These are phyloP conservation scores for Azorinus chamasolen DNA, from an alignment of 2,888 invertebrate species.

Conservation along the genomic window DNA sequence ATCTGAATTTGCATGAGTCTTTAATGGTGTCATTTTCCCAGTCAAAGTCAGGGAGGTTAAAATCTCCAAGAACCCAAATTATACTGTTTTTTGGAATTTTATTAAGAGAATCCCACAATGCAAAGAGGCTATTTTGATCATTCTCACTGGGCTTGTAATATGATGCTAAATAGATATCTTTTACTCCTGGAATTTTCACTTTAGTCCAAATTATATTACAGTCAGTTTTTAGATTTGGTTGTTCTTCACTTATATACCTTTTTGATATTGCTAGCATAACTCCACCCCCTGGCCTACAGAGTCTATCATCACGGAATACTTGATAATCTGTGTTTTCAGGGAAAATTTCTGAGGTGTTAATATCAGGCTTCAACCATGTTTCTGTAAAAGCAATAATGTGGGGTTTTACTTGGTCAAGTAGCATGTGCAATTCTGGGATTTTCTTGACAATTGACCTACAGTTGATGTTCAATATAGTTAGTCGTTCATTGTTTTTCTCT, in stretches of 20 bases:
- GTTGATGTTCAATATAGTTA: constrained; percentile 20
- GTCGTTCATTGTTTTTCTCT: not conserved
- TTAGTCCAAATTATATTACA: constrained; percentile 19
- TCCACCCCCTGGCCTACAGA: constrained; percentile 9
- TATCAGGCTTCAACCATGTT: constrained; percentile 35
- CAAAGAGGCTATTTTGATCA: too few relatives aligned
- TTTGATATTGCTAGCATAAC: constrained; percentile 28
- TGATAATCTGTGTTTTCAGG: not conserved
- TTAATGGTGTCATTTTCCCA: too few relatives aligned
- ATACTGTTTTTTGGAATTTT: constrained; percentile 16
- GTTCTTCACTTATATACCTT: constrained; percentile 6
- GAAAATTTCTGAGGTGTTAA: constrained; percentile 31
- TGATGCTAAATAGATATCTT: too few relatives aligned
- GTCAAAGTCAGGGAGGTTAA: too few relatives aligned
- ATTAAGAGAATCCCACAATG: constrained; percentile 4
- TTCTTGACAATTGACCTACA: constrained; percentile 34
- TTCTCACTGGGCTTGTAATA: too few relatives aligned
- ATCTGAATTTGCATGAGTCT: too few relatives aligned
- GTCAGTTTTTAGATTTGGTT: constrained; percentile 20
- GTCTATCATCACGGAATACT: constrained; percentile 9
- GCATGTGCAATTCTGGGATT: constrained; percentile 23
- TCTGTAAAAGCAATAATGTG: constrained; percentile 31
- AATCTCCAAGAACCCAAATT: constrained; percentile 18
- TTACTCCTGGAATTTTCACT: not conserved
- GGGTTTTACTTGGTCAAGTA: constrained; percentile 27